Evolutionary conservation across 2,888 invertebrate species (phyloP), one percentile per base, ranked within the genome.

Genomic region (Temnothorax ravouxi): DNA sequence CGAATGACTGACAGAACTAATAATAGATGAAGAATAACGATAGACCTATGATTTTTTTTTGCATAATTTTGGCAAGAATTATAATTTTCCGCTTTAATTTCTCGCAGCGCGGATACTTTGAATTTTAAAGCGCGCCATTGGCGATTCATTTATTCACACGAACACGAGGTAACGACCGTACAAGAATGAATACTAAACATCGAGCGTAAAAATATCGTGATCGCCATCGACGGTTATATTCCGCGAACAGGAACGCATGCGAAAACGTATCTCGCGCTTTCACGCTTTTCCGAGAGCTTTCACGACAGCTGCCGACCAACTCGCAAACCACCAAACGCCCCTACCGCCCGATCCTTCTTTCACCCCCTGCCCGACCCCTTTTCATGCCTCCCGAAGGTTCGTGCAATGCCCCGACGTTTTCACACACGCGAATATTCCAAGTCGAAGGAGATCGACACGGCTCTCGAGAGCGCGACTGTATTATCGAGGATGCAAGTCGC

Each of bases 401-500:
- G 67, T 72, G 62, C 38, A 41, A 62, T 84, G 41, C 81, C 38
- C 52, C 82, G 82, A 54, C 50, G 64, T 52, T 77, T 76, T 81
- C 52, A 61, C 85, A 71, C 83, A 64, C 82, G 61, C 83, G 71
- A 84, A 80, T 84, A 72, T 81, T 81, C 74, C 74, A 67, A 67
- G 61, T 29, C 69, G 59, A 41, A 44, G 61, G 41, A 75, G 61
- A 56, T 66, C 71, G 62, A 54, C 41, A 34, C 74, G 75, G 29
- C 34, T 52, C 38, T 52, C 41, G 82, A 74, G 52, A 59, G 69
- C 54, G 84, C 84, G 77, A 67, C 82, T 86, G 85, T 86, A 85
- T 86, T 87, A 90, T 86, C 87, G 90, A 87, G 84, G 88, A 88
- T 87, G 88, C 88, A 85, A 88, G 87, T 85, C 86, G 86, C 88